phyloP scores from a whole-genome alignment of 2,888 invertebrate genomes.

The Sycophila texana region DNA sequence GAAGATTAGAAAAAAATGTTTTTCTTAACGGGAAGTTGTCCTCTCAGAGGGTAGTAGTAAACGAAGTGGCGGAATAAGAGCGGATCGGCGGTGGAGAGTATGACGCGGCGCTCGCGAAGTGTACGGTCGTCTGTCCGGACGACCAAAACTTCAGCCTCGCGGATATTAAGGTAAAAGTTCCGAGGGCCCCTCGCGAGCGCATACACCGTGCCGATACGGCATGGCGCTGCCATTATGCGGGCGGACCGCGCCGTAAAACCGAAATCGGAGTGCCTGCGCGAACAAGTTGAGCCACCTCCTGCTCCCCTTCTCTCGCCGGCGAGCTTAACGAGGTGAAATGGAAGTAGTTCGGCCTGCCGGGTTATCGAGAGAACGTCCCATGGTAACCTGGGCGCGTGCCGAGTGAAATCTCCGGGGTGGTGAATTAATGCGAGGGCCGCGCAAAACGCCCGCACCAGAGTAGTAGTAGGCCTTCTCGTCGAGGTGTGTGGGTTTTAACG shows the following conservation, averaged over 20 bases:
- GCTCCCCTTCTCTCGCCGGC: neutral
- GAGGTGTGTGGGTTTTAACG: too few relatives aligned
- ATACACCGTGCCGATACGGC: neutral
- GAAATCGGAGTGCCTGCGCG: slow-evolving; percentile 17
- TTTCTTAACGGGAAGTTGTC: too few relatives aligned
- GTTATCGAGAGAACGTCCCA: neutral
- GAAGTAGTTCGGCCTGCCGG: slow-evolving; percentile 31
- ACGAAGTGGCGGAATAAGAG: neutral
- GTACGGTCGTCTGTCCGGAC: neutral
- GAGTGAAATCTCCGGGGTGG: slow-evolving; percentile 17
- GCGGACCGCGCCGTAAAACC: slow-evolving; percentile 2
- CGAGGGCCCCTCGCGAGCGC: neutral
- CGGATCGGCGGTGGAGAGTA: neutral
- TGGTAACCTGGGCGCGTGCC: neutral
- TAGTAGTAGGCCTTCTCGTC: neutral
- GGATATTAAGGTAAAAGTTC: slow-evolving; percentile 44
- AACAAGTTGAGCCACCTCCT: neutral
- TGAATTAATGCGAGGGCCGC: neutral
- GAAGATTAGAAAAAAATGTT: too few relatives aligned
- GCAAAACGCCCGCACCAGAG: neutral
- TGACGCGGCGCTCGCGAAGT: neutral
- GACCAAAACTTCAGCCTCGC: neutral
- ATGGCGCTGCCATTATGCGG: slow-evolving; percentile 21
- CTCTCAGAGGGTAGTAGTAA: too few relatives aligned
- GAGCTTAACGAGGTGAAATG: slow-evolving; percentile 47